Evolutionary conservation across 2,888 invertebrate genomes (phyloP).

Genomic region (Ophraella communa): DNA sequence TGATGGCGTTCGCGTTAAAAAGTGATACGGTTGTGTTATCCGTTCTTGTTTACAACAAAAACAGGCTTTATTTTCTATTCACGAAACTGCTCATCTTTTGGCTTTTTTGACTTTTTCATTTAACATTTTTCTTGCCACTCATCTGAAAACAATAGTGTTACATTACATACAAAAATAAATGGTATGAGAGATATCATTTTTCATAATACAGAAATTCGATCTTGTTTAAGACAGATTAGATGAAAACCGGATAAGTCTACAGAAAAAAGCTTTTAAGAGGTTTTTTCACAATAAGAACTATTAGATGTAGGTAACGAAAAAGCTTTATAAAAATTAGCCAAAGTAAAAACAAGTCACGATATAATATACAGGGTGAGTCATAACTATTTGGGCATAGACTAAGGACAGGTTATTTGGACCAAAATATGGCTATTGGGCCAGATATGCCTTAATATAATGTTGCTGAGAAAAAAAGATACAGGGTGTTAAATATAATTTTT

Average conservation of each 20-base stretch:
- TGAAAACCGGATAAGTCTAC: neutral
- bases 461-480: too few species aligned
- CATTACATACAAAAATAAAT: conserved; percentile 2
- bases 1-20: too few species aligned
- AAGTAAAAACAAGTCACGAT: neutral
- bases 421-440: neutral
- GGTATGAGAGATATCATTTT: conserved; percentile 6
- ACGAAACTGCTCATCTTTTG: neutral
- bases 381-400: too few species aligned
- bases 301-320: neutral
- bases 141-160: conserved; percentile 5
- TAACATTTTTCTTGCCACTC: conserved; percentile 6
- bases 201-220: neutral
- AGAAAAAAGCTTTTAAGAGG: neutral
- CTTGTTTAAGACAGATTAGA: neutral
- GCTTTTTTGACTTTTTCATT: neutral
- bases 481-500: too few species aligned
- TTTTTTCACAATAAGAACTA: neutral
- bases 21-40: too few species aligned
- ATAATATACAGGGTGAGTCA: neutral
- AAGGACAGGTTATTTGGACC: neutral
- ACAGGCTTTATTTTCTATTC: neutral
- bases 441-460: neutral
- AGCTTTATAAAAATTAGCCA: neutral
- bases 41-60: neutral